These are phyloP conservation scores for Rhodeus uyekii DNA, from an alignment of 2,797 vertebrate genomes.

Conservation along the genomic window DNA sequence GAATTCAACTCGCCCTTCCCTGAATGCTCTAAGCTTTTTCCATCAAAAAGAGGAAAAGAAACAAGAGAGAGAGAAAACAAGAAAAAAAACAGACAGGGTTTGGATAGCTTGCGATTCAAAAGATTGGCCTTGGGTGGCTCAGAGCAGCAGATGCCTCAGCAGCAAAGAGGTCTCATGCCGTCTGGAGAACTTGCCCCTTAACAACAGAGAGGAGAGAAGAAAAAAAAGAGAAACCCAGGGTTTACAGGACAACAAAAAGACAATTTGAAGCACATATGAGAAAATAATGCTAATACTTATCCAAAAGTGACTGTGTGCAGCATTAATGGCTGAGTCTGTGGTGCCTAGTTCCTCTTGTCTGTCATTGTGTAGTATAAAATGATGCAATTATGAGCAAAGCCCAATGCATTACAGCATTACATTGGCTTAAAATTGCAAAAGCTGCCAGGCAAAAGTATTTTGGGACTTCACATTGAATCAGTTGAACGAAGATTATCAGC, in stretches of 20 bases:
- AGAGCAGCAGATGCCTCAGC: conserved; percentile 43
- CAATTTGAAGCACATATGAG: conserved; percentile 28
- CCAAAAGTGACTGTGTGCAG: conserved; percentile 16
- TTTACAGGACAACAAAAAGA: conserved; percentile 50
- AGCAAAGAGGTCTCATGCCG: conserved; percentile 41
- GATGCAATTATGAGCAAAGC: conserved; percentile 76
- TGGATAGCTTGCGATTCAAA: conserved; percentile 48
- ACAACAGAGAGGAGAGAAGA: conserved; percentile 34
- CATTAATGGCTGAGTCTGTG: conserved; percentile 41
- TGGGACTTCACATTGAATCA: conserved; percentile 21
- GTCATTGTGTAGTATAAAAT: conserved; percentile 69
- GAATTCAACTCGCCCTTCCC: conserved; percentile 62
- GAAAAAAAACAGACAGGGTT: conserved; percentile 35
- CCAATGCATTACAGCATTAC: conserved; percentile 34
- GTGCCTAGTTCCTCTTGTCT: conserved; percentile 61
- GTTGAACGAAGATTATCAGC: conserved; percentile 20
- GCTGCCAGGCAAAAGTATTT: conserved; percentile 29
- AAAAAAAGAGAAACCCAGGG: conserved; percentile 17
- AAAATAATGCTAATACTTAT: conserved; percentile 34
- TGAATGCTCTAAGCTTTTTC: conserved; percentile 68
- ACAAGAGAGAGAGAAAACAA: conserved; percentile 52
- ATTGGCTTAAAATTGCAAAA: conserved; percentile 36
- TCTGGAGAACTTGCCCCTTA: conserved; percentile 55
- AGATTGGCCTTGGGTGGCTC: conserved; percentile 56
- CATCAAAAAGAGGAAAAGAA: conserved; percentile 62